Evolutionary conservation across 1,140 invertebrate species (phyloP).

Genomic region (Diachasmimorpha longicaudata): DNA sequence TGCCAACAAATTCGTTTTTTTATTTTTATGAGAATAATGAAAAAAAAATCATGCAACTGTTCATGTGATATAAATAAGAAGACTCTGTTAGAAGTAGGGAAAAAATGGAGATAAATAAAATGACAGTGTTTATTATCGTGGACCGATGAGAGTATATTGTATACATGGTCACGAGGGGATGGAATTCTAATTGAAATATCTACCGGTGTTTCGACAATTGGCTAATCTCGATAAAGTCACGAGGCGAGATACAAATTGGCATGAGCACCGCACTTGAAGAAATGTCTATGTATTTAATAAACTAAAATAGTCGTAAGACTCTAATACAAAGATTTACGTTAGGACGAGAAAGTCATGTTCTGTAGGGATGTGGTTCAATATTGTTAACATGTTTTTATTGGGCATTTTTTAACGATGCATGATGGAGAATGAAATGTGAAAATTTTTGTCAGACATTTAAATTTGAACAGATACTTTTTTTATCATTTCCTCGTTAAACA

Average conservation of each 20-base stretch:
- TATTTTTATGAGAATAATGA: not conserved
- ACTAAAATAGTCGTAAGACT: not conserved
- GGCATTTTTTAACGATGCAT: too few species aligned
- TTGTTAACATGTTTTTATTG: too few species aligned
- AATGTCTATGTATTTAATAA: not conserved
- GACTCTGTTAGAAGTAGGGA: not conserved
- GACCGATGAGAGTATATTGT: not conserved
- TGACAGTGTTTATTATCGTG: not conserved
- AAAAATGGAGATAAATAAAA: not conserved
- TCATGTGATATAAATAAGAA: constrained; percentile 22
- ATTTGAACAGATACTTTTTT: too few species aligned
- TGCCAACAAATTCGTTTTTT: not conserved
- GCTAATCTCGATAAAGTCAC: not conserved
- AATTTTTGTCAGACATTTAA: too few species aligned
- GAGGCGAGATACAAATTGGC: not conserved
- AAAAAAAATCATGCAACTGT: constrained; percentile 11
- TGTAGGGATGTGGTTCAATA: not conserved
- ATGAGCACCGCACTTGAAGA: not conserved
- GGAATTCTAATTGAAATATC: not conserved
- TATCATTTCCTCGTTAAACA: too few species aligned
- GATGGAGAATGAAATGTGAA: too few species aligned
- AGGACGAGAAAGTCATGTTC: not conserved
- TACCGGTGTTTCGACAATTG: not conserved
- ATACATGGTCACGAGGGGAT: not conserved
- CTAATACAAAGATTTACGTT: not conserved